Evolutionary conservation across 2,888 invertebrate species (phyloP).

Genomic region (Drosophila buzzatii): DNA sequence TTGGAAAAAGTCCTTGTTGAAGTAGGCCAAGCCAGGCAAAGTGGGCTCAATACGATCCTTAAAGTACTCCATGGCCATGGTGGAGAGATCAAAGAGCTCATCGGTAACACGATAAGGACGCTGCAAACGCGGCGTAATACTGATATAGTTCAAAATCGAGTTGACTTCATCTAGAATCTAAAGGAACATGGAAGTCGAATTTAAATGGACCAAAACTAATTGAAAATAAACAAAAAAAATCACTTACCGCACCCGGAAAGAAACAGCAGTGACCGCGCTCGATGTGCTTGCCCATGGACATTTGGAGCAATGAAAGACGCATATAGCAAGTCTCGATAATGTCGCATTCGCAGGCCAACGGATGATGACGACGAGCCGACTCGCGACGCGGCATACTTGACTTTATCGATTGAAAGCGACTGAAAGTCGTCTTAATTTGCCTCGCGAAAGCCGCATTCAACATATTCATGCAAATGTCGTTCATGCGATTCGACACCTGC

Average conservation of each 20-base stretch:
- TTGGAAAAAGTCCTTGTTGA: constrained; percentile 93
- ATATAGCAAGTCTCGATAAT: constrained; percentile 97
- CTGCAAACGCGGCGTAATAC: constrained; percentile 92
- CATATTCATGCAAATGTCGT: constrained; percentile 91
- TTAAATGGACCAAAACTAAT: not conserved
- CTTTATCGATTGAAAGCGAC: constrained; percentile 94
- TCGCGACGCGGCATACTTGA: constrained; percentile 95
- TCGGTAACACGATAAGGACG: constrained; percentile 97
- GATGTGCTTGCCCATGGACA: constrained; percentile 98
- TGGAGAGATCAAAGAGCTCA: constrained; percentile 96
- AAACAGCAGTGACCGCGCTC: constrained; percentile 97
- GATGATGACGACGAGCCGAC: constrained; percentile 95
- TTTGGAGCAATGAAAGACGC: constrained; percentile 94
- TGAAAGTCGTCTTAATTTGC: constrained; percentile 93
- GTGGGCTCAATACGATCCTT: constrained; percentile 96
- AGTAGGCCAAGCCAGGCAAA: constrained; percentile 94
- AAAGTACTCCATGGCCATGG: constrained; percentile 99
- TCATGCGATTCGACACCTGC: constrained; percentile 93
- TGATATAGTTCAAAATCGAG: constrained; percentile 93
- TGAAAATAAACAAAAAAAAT: too few relatives aligned
- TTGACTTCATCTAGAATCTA: constrained; percentile 96
- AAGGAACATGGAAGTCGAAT: constrained; percentile 5
- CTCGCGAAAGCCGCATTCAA: constrained; percentile 94
- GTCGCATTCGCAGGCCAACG: constrained; percentile 95
- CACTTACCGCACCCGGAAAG: constrained; percentile 95